These are phyloP conservation scores for Malurus cyaneus DNA, from an alignment of 2,113 vertebrate genomes.

Conservation along the genomic window DNA sequence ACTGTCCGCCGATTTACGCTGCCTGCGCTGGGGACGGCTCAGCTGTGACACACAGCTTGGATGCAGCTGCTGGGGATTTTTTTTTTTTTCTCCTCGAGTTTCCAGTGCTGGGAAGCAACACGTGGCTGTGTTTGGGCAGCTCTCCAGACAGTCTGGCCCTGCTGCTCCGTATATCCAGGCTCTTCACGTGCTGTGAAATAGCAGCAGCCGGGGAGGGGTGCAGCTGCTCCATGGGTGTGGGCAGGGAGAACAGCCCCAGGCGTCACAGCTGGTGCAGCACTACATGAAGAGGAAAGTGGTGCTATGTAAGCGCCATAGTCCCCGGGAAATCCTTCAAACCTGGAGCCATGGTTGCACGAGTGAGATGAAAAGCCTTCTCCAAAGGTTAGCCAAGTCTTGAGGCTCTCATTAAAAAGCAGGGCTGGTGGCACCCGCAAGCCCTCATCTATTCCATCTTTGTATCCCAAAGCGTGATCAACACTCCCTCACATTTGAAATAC, in stretches of 20 bases:
- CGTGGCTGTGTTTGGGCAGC: background rate
- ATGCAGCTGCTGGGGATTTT: background rate
- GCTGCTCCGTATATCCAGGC: fast-evolving
- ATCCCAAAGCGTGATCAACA: background rate
- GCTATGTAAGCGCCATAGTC: background rate
- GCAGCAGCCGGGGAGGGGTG: background rate
- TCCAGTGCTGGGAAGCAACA: background rate
- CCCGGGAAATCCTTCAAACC: background rate
- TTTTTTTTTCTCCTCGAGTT: background rate
- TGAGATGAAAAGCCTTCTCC: background rate
- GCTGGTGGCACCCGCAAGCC: background rate
- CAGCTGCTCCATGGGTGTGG: background rate
- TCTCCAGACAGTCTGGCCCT: background rate
- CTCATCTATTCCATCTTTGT: background rate
- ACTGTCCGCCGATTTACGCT: background rate
- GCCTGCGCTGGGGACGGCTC: background rate
- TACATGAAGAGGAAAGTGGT: background rate
- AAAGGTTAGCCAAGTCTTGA: background rate
- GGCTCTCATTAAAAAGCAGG: background rate
- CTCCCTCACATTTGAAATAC: background rate
- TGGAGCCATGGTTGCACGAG: fast-evolving
- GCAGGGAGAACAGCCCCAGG: background rate
- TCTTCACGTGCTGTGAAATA: background rate
- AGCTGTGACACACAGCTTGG: background rate
- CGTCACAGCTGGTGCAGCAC: background rate